phyloP scores from a whole-genome alignment of 35 echinoderm and acorn worm genomes.

The Chiridota heheva region DNA sequence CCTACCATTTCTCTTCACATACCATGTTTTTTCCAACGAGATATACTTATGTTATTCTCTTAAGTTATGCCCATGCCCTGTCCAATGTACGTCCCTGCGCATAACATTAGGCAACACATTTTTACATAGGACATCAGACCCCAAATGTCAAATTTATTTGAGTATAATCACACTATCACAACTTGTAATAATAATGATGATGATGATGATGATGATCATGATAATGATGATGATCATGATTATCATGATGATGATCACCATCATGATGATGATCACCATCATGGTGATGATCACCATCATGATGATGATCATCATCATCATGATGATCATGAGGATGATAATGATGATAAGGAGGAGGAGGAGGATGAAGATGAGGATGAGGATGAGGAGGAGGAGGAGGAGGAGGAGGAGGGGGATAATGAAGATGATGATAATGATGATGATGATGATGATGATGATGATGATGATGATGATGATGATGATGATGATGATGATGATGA shows the following conservation, averaged over 20 bases:
- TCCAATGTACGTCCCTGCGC: too few species aligned
- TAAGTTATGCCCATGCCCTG: too few species aligned
- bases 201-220: not conserved
- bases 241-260: not conserved
- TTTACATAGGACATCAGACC: not conserved
- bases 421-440: not conserved
- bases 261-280: not conserved
- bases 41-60: slow-evolving; percentile 3
- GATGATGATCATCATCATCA: not conserved
- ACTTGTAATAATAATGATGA: not conserved
- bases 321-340: too few species aligned
- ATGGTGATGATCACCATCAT: not conserved
- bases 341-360: not conserved
- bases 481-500: not conserved
- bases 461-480: slow-evolving; percentile 8
- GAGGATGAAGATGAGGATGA: not conserved
- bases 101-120: too few species aligned
- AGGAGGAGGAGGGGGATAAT: not conserved
- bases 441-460: slow-evolving; percentile 25
- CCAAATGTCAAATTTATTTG: not conserved
- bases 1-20: too few species aligned
- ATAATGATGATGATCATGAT: not conserved
- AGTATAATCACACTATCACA: too few species aligned
- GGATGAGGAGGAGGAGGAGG: too few species aligned
- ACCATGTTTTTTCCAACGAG: too few species aligned